Conservation (phyloP, 2,113 vertebrate genomes). For the Cavia aperea region DNA sequence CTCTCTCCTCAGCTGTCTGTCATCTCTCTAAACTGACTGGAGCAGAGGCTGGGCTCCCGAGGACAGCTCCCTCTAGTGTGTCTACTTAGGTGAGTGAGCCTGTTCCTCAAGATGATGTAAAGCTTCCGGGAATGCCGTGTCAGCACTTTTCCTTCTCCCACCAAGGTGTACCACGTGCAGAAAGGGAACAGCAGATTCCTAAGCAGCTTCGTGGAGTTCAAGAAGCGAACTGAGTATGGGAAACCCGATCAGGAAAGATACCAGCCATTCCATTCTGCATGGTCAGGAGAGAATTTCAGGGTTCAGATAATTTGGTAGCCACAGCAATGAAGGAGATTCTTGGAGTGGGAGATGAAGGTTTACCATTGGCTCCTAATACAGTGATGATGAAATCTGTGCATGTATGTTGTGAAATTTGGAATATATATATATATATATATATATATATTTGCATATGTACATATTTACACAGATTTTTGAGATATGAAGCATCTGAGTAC, state of each 20-base stretch:
- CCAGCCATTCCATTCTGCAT: neutral
- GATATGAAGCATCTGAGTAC: neutral
- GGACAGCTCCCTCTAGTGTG: conserved; percentile 55
- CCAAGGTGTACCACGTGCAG: no score
- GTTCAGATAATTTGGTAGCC: neutral
- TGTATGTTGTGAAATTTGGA: neutral
- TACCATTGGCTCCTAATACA: neutral
- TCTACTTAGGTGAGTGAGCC: neutral
- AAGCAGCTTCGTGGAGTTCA: neutral
- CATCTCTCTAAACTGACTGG: neutral
- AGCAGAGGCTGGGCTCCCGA: neutral
- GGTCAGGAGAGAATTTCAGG: neutral
- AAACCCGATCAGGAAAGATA: neutral
- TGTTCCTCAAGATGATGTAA: neutral
- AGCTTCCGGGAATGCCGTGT: neutral
- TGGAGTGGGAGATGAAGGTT: no score
- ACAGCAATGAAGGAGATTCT: neutral
- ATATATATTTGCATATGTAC: neutral
- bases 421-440: neutral
- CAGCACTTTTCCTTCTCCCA: neutral
- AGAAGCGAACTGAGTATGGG: neutral
- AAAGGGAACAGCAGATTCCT: neutral
- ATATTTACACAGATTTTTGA: neutral
- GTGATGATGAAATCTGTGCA: neutral
- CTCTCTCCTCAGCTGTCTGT: neutral